Evolutionary conservation across 2,888 invertebrate genomes (phyloP), one percentile per base, ranked within the genome.

Genomic region (Dicycla oo): DNA sequence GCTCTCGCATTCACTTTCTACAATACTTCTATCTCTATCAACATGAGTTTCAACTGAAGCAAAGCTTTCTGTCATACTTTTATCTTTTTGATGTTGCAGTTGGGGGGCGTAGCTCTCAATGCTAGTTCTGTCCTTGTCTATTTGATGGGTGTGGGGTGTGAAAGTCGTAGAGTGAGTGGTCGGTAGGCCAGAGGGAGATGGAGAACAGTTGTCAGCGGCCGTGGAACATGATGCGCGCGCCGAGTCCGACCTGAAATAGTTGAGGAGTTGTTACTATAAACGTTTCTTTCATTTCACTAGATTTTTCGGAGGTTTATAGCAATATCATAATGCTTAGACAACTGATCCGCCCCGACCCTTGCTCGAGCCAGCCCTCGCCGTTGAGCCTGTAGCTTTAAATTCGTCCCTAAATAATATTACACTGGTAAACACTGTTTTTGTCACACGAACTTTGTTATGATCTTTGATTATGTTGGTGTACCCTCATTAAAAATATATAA

Each of bases 181-280:
- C 65, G 84, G 67, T 51, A 76, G 26, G 66, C 82, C 71, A 58
- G 82, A 74, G 11, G 77, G 74, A 65, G 83, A 71, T 8, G 85
- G 77, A 10, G 70, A 62, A 56, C 83, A 82, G 60, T 73, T 78
- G 67, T 88, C 85, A 7, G 81, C 83, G 13, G 87, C 86, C n/a
- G 84, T 84, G 10, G 88, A 89, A 70, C 89, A 88, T 3, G 90
- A 89, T 2, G 90, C 88, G 40, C 84, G 86, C 57, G 86, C 86
- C 20, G 83, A 82, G 64, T 87, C 89, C 51, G 77, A 80, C 78
- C 87, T 85, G 75, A 3, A 57, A 66, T 1, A 11, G 2, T 13
- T 23, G 10, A 45, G 15, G 0, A 38, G 5, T 60, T 23, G n/a
- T 51, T 51, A 49, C n/a, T n/a, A 4, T n/a, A 4, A 49, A 49